Evolutionary conservation across 2,888 invertebrate species (phyloP).

Genomic region (Drosophila subquinaria): DNA sequence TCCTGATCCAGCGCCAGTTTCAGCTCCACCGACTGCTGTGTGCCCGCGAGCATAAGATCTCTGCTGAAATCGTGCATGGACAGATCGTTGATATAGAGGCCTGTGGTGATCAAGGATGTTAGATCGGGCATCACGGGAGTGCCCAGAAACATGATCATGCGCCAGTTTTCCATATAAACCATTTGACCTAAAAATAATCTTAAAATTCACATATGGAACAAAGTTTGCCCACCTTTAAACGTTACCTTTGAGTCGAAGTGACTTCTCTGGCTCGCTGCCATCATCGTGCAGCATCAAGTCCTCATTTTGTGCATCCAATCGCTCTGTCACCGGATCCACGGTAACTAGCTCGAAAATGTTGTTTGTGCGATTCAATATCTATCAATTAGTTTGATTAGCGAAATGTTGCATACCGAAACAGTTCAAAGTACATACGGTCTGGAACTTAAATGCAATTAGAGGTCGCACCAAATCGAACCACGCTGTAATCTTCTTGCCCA

Average conservation of each 20-base stretch:
- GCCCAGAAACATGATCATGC: constrained; percentile 98
- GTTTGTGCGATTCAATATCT: constrained; percentile 98
- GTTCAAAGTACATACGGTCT: constrained; percentile 90
- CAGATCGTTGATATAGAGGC: constrained; percentile 98
- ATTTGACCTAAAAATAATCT: constrained; percentile 92
- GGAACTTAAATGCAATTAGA: constrained; percentile 96
- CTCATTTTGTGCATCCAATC: constrained; percentile 87
- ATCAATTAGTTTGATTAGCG: constrained; percentile 21
- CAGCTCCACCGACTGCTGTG: constrained; percentile 98
- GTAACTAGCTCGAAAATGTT: constrained; percentile 98
- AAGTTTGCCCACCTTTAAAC: not conserved
- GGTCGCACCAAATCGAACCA: constrained; percentile 97
- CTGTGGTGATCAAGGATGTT: constrained; percentile 95
- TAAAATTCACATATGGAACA: not conserved
- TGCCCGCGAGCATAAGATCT: constrained; percentile 97
- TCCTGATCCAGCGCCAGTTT: constrained; percentile 98
- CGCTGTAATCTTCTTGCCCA: constrained; percentile 95
- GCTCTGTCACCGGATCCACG: constrained; percentile 93
- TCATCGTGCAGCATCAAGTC: constrained; percentile 86
- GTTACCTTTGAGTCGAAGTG: constrained; percentile 92
- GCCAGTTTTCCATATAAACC: constrained; percentile 99
- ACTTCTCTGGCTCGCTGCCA: constrained; percentile 90
- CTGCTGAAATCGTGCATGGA: constrained; percentile 99
- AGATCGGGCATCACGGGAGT: constrained; percentile 98
- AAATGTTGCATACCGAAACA: not conserved